These are phyloP conservation scores for Cyanoramphus novaezelandiae DNA, from an alignment of 2,113 vertebrate species.

Conservation along the genomic window DNA sequence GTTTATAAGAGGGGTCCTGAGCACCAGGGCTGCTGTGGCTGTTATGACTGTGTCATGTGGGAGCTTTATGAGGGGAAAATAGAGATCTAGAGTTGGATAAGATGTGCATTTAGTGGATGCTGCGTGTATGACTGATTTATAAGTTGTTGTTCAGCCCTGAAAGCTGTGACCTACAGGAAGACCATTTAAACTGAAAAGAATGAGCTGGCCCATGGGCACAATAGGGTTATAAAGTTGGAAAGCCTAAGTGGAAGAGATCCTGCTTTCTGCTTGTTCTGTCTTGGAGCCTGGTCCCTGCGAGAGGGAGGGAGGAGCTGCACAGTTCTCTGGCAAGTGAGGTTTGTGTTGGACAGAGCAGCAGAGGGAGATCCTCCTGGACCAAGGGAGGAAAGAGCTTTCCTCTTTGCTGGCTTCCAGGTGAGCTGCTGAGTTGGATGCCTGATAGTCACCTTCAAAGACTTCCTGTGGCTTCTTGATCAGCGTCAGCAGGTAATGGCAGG, in stretches of 20 bases:
- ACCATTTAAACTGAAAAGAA: not conserved
- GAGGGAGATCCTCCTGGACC: not conserved
- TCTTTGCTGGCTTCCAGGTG: not conserved
- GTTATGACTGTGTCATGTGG: accelerated
- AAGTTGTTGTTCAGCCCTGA: conserved; percentile 1
- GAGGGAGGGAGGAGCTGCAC: not conserved
- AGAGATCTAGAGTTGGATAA: not conserved
- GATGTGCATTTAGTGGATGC: not conserved
- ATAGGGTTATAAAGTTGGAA: not conserved
- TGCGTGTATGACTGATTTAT: not conserved
- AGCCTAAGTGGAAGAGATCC: not conserved
- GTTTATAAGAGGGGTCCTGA: not conserved
- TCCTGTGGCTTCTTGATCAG: not conserved
- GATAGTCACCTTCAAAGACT: not conserved
- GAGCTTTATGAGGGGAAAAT: not conserved
- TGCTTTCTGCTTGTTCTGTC: not conserved
- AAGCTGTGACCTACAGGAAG: conserved; percentile 58
- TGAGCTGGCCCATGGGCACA: not conserved
- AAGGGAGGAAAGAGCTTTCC: not conserved
- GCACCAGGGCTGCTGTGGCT: accelerated
- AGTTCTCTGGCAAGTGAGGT: not conserved
- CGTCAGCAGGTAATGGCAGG: not conserved
- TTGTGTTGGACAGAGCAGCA: not conserved
- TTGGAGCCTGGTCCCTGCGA: not conserved
- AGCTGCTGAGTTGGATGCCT: not conserved